Base-by-base conservation (phyloP, 2,113 vertebrate genomes). In the Hippocampus abdominalis region DNA sequence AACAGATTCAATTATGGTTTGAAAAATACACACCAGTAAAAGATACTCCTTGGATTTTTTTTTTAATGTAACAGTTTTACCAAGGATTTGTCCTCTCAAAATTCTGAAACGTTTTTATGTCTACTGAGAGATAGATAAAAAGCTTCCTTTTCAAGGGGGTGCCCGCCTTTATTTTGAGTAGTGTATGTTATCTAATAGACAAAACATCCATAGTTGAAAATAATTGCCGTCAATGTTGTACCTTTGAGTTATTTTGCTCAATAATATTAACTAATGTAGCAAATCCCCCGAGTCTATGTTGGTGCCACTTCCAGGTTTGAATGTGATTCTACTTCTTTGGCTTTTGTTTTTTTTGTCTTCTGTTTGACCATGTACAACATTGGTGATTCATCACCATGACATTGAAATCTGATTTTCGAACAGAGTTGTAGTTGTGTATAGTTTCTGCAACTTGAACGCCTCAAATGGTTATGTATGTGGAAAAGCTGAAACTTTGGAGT, bases 191-290 rank as follows among this genome's bases (percentile, higher is more conserved):
- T 1, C 76, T 81, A 80, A 16, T 54, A 77, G 32, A 16, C 59
- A 73, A 73, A 8, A 57, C 12, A 15, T 53, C 13, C 32, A 61
- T 66, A 64, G 70, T 20, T 8, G 11, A 2, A 16, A 18, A 3
- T 66, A 49, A 62, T 20, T 21, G 25, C 29, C 20, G 70, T 74
- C 68, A 70, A 62, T 25, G 32, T 59, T 3, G 48, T 48, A 2
- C 54, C 18, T 76, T 72, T 74, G 68, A 76, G 20, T 48, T 61
- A 27, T 72, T 51, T 65, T 78, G 27, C 61, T 63, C 54, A 57
- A 4, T 57, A 57, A 57, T 27, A 57, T 15, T 23, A 54, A 54
- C 51, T 70, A 71, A 25, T 63, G 44, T 39, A 63, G 51, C 7
- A 72, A n/a, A 40, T 57, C 61, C 18, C 9, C n/a, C 69, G 9